Evolutionary conservation across 1,140 invertebrate species (phyloP).

Genomic region (Popillia japonica): DNA sequence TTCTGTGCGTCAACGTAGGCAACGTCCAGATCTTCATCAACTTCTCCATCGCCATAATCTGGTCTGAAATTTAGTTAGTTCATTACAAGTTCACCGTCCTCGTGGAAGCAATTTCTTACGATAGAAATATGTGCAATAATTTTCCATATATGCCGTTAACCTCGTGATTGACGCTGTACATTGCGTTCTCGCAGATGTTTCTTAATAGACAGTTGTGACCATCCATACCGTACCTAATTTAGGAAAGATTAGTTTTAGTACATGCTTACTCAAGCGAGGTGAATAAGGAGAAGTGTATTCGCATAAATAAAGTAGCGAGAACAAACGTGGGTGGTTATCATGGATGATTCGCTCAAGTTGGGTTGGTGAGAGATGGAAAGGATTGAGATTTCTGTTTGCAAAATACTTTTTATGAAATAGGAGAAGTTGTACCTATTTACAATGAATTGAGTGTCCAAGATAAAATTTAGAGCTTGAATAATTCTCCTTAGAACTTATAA

Average conservation of each 20-base stretch:
- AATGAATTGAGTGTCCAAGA: too few relatives aligned
- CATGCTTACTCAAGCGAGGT: too few relatives aligned
- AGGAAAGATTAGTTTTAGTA: constrained; percentile 2
- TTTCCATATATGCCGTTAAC: constrained; percentile 71
- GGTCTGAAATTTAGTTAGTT: constrained; percentile 49
- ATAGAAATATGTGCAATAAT: constrained; percentile 72
- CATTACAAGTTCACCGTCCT: not conserved
- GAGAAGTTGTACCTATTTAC: too few relatives aligned
- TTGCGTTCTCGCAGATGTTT: constrained; percentile 78
- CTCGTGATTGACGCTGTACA: constrained; percentile 68
- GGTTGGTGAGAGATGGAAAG: too few relatives aligned
- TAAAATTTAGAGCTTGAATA: too few relatives aligned
- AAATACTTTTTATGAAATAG: too few relatives aligned
- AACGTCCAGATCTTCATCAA: constrained; percentile 48
- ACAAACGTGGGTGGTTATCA: too few relatives aligned
- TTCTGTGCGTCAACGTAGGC: constrained; percentile 63
- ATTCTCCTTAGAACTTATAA: too few relatives aligned
- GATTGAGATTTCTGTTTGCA: too few relatives aligned
- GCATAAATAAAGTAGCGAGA: too few relatives aligned
- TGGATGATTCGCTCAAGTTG: too few relatives aligned
- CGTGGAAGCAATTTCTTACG: constrained; percentile 64
- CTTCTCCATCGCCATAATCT: constrained; percentile 50
- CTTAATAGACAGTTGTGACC: constrained; percentile 74
- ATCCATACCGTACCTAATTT: constrained; percentile 65
- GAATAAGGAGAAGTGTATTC: too few relatives aligned